A percentile compares a stretch with the other conserved stretches of the same genome.
phyloP scores from a whole-genome alignment of 2,888 invertebrate species.

The Troglohyphantes excavatus region DNA sequence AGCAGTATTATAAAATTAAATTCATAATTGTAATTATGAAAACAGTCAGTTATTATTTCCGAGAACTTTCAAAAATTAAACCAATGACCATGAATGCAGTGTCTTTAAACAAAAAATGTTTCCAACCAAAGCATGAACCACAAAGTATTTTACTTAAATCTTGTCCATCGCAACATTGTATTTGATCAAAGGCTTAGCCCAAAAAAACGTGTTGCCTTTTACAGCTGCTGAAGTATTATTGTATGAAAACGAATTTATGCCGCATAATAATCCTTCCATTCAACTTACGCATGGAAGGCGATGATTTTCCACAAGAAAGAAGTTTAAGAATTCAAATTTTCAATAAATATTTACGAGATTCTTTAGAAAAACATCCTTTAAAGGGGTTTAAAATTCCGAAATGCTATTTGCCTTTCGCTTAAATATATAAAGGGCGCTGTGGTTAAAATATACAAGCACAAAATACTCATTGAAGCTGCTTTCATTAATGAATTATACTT shows the following conservation, averaged over 20 bases:
- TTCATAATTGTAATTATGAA: no score
- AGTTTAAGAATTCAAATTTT: conserved; percentile 42
- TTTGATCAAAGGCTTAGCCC: no score
- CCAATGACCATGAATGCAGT: no score
- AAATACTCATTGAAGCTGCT: no score
- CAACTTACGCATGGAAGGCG: neutral
- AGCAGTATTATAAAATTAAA: no score
- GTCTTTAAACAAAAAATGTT: no score
- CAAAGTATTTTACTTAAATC: no score
- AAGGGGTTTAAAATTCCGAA: conserved; percentile 27
- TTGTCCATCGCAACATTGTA: no score
- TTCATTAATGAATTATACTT: no score
- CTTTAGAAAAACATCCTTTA: conserved; percentile 10
- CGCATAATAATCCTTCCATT: conserved; percentile 11
- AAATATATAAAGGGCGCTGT: conserved; percentile 4
- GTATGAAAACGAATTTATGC: conserved; percentile 21
- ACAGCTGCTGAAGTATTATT: neutral
- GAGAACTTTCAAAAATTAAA: no score
- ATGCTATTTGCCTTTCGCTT: conserved; percentile 30
- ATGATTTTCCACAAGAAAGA: conserved; percentile 11
- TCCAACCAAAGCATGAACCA: no score
- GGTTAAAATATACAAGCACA: neutral
- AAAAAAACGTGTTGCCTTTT: neutral
- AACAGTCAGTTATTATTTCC: no score
- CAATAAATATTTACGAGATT: conserved; percentile 48